phyloP scores from a whole-genome alignment of 2,113 vertebrate species.

The Lipophrys pholis region DNA sequence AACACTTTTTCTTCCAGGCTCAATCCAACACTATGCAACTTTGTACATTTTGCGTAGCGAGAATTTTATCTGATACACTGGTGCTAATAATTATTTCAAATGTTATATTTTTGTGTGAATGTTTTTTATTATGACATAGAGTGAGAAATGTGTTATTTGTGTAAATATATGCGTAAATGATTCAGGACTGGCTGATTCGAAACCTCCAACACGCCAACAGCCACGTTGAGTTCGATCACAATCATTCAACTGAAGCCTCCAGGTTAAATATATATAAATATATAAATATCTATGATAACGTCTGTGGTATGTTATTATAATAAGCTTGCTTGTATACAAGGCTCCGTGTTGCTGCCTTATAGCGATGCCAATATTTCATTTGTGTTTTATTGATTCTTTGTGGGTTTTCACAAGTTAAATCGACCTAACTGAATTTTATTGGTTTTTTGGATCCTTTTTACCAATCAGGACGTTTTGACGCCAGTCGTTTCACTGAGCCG shows the following conservation, averaged over 20 bases:
- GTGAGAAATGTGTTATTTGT: conserved; percentile 89
- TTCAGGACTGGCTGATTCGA: conserved; percentile 84
- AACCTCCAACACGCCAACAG: conserved; percentile 49
- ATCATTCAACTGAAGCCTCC: conserved; percentile 74
- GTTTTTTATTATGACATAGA: conserved; percentile 90
- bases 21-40: conserved; percentile 94
- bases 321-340: conserved; percentile 75
- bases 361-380: conserved; percentile 66
- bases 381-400: neutral
- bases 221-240: conserved; percentile 53
- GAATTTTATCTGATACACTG: conserved; percentile 98
- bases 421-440: conserved; percentile 26
- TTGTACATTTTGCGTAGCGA: conserved; percentile 93
- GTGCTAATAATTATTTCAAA: conserved; percentile 99
- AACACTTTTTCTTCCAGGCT: conserved; percentile 54
- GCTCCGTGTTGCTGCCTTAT: conserved; percentile 70
- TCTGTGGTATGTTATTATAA: conserved; percentile 66
- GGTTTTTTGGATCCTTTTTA: conserved; percentile 26
- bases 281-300: conserved; percentile 63
- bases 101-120: conserved; percentile 99
- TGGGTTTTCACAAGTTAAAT: no score
- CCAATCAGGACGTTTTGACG: conserved; percentile 46
- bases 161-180: conserved; percentile 90
- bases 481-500: conserved; percentile 56
- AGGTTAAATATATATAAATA: conserved; percentile 71